Evolutionary conservation across 1,140 invertebrate genomes (phyloP).

Genomic region (Lucilia cuprina): DNA sequence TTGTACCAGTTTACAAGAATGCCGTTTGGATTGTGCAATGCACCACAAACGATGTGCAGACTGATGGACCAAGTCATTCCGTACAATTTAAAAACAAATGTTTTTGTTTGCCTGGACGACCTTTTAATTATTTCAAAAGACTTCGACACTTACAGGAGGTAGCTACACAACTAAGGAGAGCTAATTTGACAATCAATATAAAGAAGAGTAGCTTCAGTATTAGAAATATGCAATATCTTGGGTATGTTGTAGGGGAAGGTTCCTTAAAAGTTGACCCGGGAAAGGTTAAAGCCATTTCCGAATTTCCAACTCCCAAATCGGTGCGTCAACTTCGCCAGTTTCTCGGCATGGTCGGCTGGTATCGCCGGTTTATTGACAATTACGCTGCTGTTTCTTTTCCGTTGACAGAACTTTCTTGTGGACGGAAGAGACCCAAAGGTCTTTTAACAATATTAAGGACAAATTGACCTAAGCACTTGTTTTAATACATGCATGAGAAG

Average conservation of each 20-base stretch:
- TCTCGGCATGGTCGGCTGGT: constrained; percentile 9
- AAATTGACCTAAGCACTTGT: background rate
- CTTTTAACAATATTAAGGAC: background rate
- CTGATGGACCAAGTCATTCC: constrained; percentile 14
- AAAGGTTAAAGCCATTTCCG: background rate
- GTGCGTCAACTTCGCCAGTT: background rate
- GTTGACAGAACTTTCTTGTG: background rate
- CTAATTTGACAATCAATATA: background rate
- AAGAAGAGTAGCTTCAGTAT: background rate
- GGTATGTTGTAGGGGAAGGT: background rate
- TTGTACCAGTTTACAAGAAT: no score
- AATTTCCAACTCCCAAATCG: background rate
- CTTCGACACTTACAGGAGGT: background rate
- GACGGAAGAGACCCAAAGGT: background rate
- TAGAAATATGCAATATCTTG: background rate
- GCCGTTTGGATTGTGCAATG: no score
- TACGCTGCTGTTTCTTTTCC: background rate
- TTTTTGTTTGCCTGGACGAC: constrained; percentile 4
- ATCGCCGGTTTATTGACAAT: background rate
- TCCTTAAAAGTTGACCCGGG: background rate
- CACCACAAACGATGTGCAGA: no score
- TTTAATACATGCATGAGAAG: no score
- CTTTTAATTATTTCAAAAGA: background rate
- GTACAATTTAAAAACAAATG: background rate
- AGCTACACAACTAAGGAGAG: background rate